Evolutionary conservation across 1,140 invertebrate species (phyloP).

Genomic region (Sminthurinus signatus): DNA sequence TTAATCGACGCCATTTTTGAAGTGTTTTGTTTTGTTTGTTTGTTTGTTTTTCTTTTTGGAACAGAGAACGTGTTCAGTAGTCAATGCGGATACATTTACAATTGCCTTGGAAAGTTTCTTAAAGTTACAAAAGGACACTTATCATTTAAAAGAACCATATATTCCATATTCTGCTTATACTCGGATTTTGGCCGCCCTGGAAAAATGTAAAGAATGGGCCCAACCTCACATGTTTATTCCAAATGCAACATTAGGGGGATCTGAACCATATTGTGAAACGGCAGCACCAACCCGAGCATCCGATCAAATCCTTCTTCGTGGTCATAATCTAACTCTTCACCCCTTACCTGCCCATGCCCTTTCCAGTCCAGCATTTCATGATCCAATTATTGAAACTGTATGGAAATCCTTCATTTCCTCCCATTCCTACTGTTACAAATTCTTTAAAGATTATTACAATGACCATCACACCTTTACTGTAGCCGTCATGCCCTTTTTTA

Average conservation of each 20-base stretch:
- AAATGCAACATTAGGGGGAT: no score
- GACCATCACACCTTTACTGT: slow-evolving; percentile 35
- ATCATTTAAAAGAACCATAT: slow-evolving; percentile 27
- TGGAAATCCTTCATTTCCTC: slow-evolving; percentile 31
- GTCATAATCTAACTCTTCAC: background rate
- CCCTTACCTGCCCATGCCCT: slow-evolving; percentile 11
- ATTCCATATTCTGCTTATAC: slow-evolving; percentile 22
- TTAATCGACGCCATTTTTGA: no score
- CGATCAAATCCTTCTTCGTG: background rate
- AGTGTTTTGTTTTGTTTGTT: background rate
- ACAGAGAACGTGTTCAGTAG: slow-evolving; percentile 26
- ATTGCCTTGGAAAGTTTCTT: slow-evolving; percentile 27
- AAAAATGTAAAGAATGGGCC: slow-evolving; percentile 17
- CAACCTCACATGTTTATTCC: slow-evolving; percentile 8
- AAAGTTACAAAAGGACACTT: slow-evolving; percentile 19
- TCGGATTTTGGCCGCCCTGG: slow-evolving; percentile 22
- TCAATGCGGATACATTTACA: slow-evolving; percentile 15
- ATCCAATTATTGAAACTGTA: slow-evolving; percentile 31
- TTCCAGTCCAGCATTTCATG: background rate
- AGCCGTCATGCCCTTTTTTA: slow-evolving; percentile 21
- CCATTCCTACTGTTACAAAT: slow-evolving; percentile 30
- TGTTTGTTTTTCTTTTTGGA: no score
- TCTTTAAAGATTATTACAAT: slow-evolving; percentile 29
- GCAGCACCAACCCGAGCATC: background rate
- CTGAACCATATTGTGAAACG: background rate